Percentiles rank a stretch among this genome's conserved stretches.
These are phyloP conservation scores for Calliphora vomitoria DNA, from an alignment of 2,888 invertebrate species.

Conservation along the genomic window DNA sequence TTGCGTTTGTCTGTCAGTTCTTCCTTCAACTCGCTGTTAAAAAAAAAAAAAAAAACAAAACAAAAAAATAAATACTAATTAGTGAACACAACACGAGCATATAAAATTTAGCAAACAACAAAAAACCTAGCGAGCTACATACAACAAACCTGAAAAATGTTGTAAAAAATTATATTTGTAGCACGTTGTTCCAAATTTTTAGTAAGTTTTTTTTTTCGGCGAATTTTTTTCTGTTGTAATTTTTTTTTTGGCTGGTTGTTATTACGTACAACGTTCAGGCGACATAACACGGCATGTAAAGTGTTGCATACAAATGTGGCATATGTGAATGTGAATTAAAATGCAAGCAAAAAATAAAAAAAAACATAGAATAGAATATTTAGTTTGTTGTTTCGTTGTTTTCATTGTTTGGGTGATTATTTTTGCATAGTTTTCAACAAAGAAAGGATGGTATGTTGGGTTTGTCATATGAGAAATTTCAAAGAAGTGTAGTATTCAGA, in stretches of 20 bases:
- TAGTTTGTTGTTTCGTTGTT: conserved; percentile 43
- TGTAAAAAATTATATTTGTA: conserved; percentile 64
- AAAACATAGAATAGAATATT: conserved; percentile 60
- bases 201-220: conserved; percentile 44
- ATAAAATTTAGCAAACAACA: conserved; percentile 45
- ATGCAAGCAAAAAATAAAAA: conserved; percentile 25
- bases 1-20: conserved; percentile 6
- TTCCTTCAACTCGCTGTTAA: background rate
- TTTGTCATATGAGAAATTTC: background rate
- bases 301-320: conserved; percentile 73
- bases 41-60: background rate
- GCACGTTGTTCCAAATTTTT: conserved; percentile 73
- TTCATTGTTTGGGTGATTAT: conserved; percentile 43
- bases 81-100: conserved; percentile 73
- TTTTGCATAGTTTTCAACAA: background rate
- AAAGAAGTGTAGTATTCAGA: no score
- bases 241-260: conserved; percentile 35
- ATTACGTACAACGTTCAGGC: conserved; percentile 60
- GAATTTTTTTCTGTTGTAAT: background rate
- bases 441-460: background rate
- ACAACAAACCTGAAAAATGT: conserved; percentile 64
- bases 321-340: conserved; percentile 66
- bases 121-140: conserved; percentile 21
- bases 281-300: conserved; percentile 71
- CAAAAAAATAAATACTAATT: conserved; percentile 70